Conservation (phyloP, 1,140 invertebrate species). For the Archivesica marissinica region DNA sequence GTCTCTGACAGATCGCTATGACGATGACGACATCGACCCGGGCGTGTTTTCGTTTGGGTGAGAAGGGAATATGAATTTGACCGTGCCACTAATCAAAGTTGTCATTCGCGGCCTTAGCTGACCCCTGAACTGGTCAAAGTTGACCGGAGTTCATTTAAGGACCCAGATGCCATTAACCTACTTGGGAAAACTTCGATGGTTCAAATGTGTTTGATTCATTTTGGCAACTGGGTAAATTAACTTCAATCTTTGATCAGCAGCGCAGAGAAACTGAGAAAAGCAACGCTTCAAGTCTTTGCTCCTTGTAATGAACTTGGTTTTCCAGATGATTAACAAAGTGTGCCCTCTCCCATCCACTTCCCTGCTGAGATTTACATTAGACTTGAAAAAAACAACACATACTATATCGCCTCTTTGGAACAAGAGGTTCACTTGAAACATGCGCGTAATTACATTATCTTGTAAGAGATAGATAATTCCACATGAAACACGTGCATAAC, state of each 20-base stretch:
- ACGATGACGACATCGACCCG: not conserved
- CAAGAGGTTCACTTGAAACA: no score
- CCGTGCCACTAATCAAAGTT: slow-evolving; percentile 44
- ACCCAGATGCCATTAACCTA: slow-evolving; percentile 6
- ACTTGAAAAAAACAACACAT: no score
- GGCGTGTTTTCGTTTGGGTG: not conserved
- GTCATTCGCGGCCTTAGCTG: slow-evolving; percentile 26
- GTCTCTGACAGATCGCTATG: not conserved
- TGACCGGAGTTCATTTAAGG: slow-evolving; percentile 31
- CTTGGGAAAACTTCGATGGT: not conserved
- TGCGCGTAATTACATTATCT: not conserved
- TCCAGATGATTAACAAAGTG: not conserved
- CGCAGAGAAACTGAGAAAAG: not conserved
- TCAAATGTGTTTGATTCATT: not conserved
- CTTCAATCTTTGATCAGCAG: slow-evolving; percentile 23
- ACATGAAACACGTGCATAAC: not conserved
- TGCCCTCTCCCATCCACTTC: no score
- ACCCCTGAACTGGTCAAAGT: slow-evolving; percentile 46
- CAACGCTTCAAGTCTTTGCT: not conserved
- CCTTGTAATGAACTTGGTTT: not conserved
- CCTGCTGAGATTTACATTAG: not conserved
- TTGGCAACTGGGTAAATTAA: not conserved
- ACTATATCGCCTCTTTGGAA: no score
- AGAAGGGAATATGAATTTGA: slow-evolving; percentile 39
- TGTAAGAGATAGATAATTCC: not conserved